phyloP scores from a whole-genome alignment of 2,888 invertebrate species.

The Yponomeuta cagnagella region DNA sequence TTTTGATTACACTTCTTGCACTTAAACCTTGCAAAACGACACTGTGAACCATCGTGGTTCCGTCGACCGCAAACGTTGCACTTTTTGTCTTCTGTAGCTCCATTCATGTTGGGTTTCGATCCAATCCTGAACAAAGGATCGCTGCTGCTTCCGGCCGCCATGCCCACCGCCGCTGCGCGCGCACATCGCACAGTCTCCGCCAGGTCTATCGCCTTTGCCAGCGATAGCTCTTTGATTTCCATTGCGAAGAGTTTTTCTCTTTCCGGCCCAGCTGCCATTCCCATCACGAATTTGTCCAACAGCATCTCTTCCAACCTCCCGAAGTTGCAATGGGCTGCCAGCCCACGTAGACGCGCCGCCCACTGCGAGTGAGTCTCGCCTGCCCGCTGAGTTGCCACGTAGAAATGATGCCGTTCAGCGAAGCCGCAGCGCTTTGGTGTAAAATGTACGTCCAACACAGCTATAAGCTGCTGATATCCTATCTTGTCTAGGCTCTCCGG shows the following conservation, averaged over 20 bases:
- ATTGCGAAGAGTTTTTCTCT: slow-evolving; percentile 25
- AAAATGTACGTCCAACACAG: slow-evolving; percentile 20
- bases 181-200: slow-evolving; percentile 8
- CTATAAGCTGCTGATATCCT: slow-evolving; percentile 22
- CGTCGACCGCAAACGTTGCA: slow-evolving; percentile 25
- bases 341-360: too few species aligned
- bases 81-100: slow-evolving; percentile 16
- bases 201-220: slow-evolving; percentile 6
- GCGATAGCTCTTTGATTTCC: slow-evolving; percentile 19
- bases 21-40: slow-evolving; percentile 23
- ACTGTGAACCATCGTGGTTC: slow-evolving; percentile 24
- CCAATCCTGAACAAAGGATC: slow-evolving; percentile 17
- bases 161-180: background rate
- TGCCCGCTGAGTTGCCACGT: too few species aligned
- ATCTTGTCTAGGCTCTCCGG: slow-evolving; percentile 23
- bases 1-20: slow-evolving; percentile 25
- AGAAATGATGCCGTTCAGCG: too few species aligned
- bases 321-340: too few species aligned
- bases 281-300: too few species aligned
- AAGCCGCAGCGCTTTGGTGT: background rate
- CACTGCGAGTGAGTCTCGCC: too few species aligned
- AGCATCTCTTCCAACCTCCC: too few species aligned
- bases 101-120: slow-evolving; percentile 3
- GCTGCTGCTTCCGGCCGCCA: slow-evolving; percentile 20
- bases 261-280: too few species aligned